phyloP scores from a whole-genome alignment of 2,888 invertebrate species.

The Autographa pulchrina region DNA sequence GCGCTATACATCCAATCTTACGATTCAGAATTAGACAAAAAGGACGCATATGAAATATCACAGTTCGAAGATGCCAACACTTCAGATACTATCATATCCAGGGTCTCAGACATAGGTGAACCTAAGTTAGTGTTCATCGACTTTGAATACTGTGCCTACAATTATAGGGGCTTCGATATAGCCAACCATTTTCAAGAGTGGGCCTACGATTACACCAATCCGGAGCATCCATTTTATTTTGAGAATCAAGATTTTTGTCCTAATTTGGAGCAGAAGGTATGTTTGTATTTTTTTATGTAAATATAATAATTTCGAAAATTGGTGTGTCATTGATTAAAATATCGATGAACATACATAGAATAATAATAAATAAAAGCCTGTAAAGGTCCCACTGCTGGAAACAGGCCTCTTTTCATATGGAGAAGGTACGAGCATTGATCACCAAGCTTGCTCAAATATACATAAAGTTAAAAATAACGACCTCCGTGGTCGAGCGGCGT shows the following conservation, averaged over 20 bases:
- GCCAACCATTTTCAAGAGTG: slow-evolving; percentile 98
- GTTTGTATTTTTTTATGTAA: slow-evolving; percentile 33
- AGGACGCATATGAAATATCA: slow-evolving; percentile 54
- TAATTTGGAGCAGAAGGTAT: slow-evolving; percentile 93
- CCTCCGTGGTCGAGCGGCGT: no score
- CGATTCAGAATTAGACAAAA: slow-evolving; percentile 56
- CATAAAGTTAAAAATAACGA: no score
- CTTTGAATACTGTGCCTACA: slow-evolving; percentile 98
- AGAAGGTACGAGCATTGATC: no score
- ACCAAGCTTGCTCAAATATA: no score
- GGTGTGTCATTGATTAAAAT: no score
- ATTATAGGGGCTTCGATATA: slow-evolving; percentile 96
- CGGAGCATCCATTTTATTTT: slow-evolving; percentile 93
- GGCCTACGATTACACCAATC: slow-evolving; percentile 96
- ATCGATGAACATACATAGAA: no score
- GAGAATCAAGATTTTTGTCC: slow-evolving; percentile 93
- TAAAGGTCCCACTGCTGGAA: no score
- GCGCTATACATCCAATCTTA: slow-evolving; percentile 65
- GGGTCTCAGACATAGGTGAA: slow-evolving; percentile 82
- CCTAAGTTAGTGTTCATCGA: slow-evolving; percentile 95
- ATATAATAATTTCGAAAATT: no score
- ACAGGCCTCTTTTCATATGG: no score
- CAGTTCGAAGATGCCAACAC: slow-evolving; percentile 76
- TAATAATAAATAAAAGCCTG: no score
- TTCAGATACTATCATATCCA: slow-evolving; percentile 70